phyloP scores from a whole-genome alignment of 2,797 vertebrate genomes.

The Helarctos malayanus region DNA sequence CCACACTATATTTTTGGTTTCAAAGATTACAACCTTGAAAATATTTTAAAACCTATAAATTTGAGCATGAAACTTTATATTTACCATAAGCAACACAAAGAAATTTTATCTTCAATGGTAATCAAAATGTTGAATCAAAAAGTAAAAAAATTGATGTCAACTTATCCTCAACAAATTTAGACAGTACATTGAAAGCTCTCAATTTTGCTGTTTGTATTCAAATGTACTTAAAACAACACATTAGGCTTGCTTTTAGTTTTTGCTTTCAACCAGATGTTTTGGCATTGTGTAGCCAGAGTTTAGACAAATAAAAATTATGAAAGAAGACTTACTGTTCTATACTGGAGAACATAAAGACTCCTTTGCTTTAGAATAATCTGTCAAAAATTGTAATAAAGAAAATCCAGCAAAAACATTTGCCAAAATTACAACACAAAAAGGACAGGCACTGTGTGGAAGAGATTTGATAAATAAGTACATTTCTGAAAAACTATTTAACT shows the following conservation, averaged over 20 bases:
- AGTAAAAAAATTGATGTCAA: not conserved
- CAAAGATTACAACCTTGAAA: slow-evolving; percentile 30
- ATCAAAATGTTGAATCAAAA: slow-evolving; percentile 45
- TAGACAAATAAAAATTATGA: slow-evolving; percentile 1
- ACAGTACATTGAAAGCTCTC: not conserved
- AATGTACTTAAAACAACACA: not conserved
- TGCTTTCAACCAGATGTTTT: slow-evolving; percentile 25
- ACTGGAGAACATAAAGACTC: not conserved
- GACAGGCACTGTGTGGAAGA: not conserved
- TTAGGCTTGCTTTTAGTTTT: not conserved
- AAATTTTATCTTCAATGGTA: slow-evolving; percentile 21
- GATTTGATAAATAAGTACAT: not conserved
- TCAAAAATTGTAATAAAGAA: not conserved
- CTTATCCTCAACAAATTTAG: not conserved
- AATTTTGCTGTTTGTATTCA: not conserved
- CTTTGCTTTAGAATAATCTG: not conserved
- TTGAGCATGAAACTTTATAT: not conserved
- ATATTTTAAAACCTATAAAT: not conserved
- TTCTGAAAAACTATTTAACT: not conserved
- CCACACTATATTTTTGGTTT: not conserved
- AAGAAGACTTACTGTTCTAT: not conserved
- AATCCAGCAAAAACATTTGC: not conserved
- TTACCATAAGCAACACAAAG: not conserved
- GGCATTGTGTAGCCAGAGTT: not conserved
- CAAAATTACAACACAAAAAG: slow-evolving; percentile 34